Evolutionary conservation across 2,888 invertebrate species (phyloP).

Genomic region (Nebria salina): DNA sequence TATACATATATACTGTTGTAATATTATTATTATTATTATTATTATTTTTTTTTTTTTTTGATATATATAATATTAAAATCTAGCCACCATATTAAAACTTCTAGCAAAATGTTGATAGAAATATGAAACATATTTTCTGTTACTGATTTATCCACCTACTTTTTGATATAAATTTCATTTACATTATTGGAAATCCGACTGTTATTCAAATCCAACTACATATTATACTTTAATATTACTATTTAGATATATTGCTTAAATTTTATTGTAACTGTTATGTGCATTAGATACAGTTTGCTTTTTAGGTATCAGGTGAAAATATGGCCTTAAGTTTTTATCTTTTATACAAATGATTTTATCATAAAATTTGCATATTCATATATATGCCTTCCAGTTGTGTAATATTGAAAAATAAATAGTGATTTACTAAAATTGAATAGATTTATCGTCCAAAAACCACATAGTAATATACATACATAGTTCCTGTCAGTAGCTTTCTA

Average conservation of each 20-base stretch:
- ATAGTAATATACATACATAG: background rate
- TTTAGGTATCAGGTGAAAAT: conserved; percentile 45
- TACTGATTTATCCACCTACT: background rate
- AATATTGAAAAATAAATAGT: conserved; percentile 43
- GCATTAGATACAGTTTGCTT: conserved; percentile 41
- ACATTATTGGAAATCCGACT: conserved; percentile 5
- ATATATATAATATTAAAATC: conserved; percentile 6
- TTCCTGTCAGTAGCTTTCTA: conserved; percentile 27
- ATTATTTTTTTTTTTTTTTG: conserved; percentile 19
- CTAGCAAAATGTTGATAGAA: background rate
- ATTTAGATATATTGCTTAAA: conserved; percentile 44
- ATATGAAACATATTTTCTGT: background rate
- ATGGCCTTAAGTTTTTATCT: conserved; percentile 30
- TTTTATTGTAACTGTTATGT: conserved; percentile 40
- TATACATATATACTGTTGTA: conserved; percentile 15
- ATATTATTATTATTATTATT: background rate
- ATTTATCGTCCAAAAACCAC: conserved; percentile 21
- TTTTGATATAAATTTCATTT: conserved; percentile 9
- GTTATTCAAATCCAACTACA: conserved; percentile 31
- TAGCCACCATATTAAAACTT: background rate
- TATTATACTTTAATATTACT: conserved; percentile 38
- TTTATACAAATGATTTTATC: conserved; percentile 35
- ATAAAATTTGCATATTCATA: conserved; percentile 38
- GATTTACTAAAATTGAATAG: conserved; percentile 28
- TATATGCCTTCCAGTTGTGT: conserved; percentile 40